Evolutionary conservation across 2,888 invertebrate species (phyloP).

Genomic region (Bembecia ichneumoniformis): DNA sequence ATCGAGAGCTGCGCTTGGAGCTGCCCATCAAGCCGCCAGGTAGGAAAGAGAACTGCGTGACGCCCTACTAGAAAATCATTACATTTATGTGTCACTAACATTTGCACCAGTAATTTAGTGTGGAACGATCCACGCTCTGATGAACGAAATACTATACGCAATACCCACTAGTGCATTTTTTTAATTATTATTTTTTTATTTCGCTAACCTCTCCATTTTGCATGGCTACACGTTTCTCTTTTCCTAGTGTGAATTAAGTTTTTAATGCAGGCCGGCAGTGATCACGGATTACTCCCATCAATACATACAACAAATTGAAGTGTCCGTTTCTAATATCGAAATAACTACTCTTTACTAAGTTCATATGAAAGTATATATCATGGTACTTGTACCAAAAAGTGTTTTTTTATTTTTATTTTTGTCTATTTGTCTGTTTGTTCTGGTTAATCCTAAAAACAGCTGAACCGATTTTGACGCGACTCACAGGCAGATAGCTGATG

Average conservation of each 20-base stretch:
- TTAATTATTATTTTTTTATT: too few species aligned
- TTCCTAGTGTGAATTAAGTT: too few species aligned
- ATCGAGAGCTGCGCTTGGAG: constrained; percentile 78
- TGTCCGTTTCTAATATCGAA: too few species aligned
- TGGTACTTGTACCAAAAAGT: too few species aligned
- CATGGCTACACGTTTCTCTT: constrained; percentile 36
- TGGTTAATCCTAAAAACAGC: too few species aligned
- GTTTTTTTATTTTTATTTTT: too few species aligned
- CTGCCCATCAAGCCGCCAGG: constrained; percentile 78
- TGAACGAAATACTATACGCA: constrained; percentile 8
- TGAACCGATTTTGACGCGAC: too few species aligned
- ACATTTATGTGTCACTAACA: constrained; percentile 42
- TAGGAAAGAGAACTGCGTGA: constrained; percentile 55
- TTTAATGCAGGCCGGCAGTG: constrained; percentile 54
- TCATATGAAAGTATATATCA: too few species aligned
- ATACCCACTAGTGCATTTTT: too few species aligned
- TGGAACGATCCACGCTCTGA: constrained; percentile 7
- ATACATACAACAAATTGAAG: background rate
- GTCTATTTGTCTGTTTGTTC: too few species aligned
- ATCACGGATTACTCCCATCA: constrained; percentile 42
- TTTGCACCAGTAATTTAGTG: constrained; percentile 23
- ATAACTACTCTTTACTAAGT: too few species aligned
- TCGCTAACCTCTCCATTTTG: constrained; percentile 18
- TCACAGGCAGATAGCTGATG: too few species aligned
- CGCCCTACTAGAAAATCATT: constrained; percentile 31